Percentiles rank a stretch among this genome's conserved stretches.
Conservation (phyloP, 64 coral and sea anemone species). For the Hydrozoanthus tunicans region DNA sequence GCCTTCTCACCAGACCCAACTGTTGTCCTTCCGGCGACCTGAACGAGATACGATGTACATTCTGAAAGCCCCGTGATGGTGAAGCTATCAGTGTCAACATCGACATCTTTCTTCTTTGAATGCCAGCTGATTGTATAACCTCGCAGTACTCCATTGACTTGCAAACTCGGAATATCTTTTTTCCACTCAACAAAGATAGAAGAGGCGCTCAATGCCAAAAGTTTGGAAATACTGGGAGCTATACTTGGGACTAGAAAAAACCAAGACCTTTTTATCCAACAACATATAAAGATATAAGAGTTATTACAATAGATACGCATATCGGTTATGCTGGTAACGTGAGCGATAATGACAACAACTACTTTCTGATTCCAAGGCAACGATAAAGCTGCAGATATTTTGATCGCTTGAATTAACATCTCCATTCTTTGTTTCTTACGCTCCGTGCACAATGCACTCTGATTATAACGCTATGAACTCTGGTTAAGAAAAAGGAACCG, state of each 20-base stretch:
- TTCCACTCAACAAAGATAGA: constrained; percentile 30
- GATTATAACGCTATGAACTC: background rate
- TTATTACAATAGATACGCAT: no score
- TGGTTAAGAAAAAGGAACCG: background rate
- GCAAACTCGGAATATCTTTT: constrained; percentile 9
- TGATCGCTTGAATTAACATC: constrained; percentile 4
- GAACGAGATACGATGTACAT: background rate
- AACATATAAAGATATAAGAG: no score
- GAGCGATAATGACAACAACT: no score
- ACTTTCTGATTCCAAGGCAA: background rate
- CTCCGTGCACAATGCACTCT: constrained; percentile 1
- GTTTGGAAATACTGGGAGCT: background rate
- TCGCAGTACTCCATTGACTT: background rate
- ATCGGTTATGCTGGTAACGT: no score
- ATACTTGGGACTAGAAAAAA: background rate
- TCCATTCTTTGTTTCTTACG: constrained; percentile 5
- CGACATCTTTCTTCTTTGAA: background rate
- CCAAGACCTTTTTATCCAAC: no score
- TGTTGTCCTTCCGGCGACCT: background rate
- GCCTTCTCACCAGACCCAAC: background rate
- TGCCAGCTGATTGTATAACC: constrained; percentile 17
- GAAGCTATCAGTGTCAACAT: background rate
- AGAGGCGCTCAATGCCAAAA: background rate
- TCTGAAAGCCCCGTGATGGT: constrained; percentile 11
- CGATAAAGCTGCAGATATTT: background rate